Evolutionary conservation across 2,797 vertebrate genomes (phyloP), one percentile per base, ranked within the genome.

Genomic region (Acipenser ruthenus): DNA sequence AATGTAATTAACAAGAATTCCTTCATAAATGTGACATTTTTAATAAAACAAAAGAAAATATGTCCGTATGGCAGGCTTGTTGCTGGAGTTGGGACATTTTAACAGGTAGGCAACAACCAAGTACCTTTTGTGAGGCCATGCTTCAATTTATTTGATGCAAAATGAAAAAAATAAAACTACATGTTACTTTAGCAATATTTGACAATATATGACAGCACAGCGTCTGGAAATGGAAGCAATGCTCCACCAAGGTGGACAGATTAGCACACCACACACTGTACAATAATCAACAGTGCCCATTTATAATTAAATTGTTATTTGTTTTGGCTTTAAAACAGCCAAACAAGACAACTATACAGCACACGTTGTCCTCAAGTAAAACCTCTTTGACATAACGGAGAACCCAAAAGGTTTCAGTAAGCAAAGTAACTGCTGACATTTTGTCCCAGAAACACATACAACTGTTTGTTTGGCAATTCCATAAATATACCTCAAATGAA

Each of bases 161-260:
- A 82, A 73, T 74, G 60, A 69, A 79, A 74, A 64, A 68, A 58
- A 74, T 50, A 64, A 23, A 56, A 63, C 67, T 68, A 70, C 37
- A 74, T 78, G 75, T 72, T 71, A 79, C 74, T 86, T 87, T 80
- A 92, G 84, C 84, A 88, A 82, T 78, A 78, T 77, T 72, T 74
- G 82, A 89, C 85, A 82, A 80, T 77, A 85, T 83, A 76, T 87
- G 88, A 91, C 88, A 91, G 89, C 89, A 92, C 82, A 91, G 88
- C 82, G 75, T 90, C 82, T 84, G 77, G 86, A 86, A 90, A 85
- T 77, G 83, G 77, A 84, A 84, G 82, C 80, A 83, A 85, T 72
- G 80, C 82, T 83, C 80, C 74, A 68, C 72, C 75, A 79, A 82
- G 78, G 83, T 83, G 81, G 85, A 86, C 81, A 86, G 79, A 79